phyloP scores from a whole-genome alignment of 1,140 invertebrate species.

The Yoshiicerus persimilis region DNA sequence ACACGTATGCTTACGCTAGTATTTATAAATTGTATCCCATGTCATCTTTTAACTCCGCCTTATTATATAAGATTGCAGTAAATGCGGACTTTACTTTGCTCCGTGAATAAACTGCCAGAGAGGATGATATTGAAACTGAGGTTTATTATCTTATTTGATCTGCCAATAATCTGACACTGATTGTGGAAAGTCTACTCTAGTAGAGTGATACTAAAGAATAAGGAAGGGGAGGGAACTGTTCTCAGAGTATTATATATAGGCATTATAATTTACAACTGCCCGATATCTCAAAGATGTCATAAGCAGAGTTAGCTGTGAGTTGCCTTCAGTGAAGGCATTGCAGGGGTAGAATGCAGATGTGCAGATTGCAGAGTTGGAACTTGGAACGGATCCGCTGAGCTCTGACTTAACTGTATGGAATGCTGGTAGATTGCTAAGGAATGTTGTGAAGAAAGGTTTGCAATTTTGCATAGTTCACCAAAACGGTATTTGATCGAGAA shows the following conservation, averaged over 20 bases:
- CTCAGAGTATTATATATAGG: not conserved
- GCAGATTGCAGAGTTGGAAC: not conserved
- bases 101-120: too few relatives aligned
- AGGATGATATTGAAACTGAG: not conserved
- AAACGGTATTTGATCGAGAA: not conserved
- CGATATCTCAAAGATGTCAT: not conserved
- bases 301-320: not conserved
- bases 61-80: too few relatives aligned
- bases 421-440: not conserved
- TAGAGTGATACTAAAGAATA: not conserved
- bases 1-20: too few relatives aligned
- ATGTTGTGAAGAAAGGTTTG: not conserved
- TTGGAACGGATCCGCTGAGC: not conserved
- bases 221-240: not conserved
- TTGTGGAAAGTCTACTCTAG: not conserved
- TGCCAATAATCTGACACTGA: not conserved
- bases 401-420: not conserved
- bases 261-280: not conserved
- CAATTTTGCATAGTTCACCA: not conserved
- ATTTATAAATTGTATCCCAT: too few relatives aligned
- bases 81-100: too few relatives aligned
- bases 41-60: too few relatives aligned
- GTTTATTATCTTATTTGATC: not conserved
- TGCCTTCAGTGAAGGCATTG: not conserved
- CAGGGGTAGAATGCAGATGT: slow-evolving; percentile 21